phyloP scores from a whole-genome alignment of 2,888 invertebrate species.

The Eledona agricola region DNA sequence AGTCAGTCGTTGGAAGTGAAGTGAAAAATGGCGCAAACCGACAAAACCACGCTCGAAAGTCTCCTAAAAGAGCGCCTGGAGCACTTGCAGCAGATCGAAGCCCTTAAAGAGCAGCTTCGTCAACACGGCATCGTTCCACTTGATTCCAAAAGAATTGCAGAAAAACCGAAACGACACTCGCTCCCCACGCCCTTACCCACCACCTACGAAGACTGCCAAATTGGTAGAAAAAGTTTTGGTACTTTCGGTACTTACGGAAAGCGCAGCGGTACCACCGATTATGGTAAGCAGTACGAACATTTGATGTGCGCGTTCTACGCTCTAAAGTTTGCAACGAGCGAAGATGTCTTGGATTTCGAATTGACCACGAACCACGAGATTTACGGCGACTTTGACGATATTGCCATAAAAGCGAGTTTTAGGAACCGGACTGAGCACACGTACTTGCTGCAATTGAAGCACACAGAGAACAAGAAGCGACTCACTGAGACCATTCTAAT shows the following conservation, averaged over 20 bases:
- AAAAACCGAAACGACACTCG: too few species aligned
- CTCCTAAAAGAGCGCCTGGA: too few species aligned
- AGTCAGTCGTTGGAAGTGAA: too few species aligned
- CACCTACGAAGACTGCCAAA: too few species aligned
- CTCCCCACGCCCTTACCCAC: too few species aligned
- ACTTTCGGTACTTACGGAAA: constrained; percentile 1
- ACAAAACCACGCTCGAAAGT: too few species aligned
- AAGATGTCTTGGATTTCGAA: constrained; percentile 3
- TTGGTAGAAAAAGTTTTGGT: not conserved
- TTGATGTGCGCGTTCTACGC: constrained; percentile 2
- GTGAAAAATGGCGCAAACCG: too few species aligned
- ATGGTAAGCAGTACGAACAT: constrained; percentile 9
- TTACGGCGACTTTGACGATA: constrained; percentile 11
- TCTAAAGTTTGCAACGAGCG: not conserved
- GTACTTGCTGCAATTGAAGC: constrained; percentile 8
- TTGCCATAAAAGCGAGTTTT: not conserved
- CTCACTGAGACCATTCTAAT: not conserved
- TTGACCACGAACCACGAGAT: constrained; percentile 9
- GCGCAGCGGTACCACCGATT: constrained; percentile 6
- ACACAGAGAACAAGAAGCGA: constrained; percentile 4
- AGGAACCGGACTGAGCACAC: not conserved
- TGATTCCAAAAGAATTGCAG: too few species aligned
- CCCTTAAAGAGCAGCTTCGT: too few species aligned
- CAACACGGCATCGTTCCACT: too few species aligned
- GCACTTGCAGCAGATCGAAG: too few species aligned